A percentile compares a stretch with the other conserved stretches of the same genome.
Conservation (phyloP, 2,888 invertebrate genomes). For the Ctenicera cuprea region DNA sequence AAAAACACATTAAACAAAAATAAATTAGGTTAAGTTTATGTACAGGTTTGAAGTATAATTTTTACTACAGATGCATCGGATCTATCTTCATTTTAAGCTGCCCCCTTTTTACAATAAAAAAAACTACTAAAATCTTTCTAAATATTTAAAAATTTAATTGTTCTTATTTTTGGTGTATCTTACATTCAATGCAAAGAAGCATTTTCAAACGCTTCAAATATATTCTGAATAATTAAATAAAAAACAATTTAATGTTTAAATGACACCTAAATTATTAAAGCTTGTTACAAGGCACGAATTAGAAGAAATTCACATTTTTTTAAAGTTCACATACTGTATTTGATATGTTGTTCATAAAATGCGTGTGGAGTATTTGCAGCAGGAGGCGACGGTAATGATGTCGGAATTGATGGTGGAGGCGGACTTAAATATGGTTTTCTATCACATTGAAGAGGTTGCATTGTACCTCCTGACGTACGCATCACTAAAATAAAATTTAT, state of each 20-base stretch:
- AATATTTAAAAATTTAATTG: too few species aligned
- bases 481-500: slow-evolving; percentile 65
- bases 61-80: too few species aligned
- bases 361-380: slow-evolving; percentile 70
- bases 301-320: background rate
- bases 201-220: background rate
- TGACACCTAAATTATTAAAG: slow-evolving; percentile 2
- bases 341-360: slow-evolving; percentile 67
- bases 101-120: too few species aligned
- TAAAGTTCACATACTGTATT: slow-evolving; percentile 55
- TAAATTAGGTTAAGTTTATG: too few species aligned
- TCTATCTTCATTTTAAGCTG: too few species aligned
- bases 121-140: too few species aligned
- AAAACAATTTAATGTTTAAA: background rate
- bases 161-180: too few species aligned
- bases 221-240: background rate
- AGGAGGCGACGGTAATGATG: slow-evolving; percentile 73
- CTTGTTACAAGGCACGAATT: slow-evolving; percentile 1
- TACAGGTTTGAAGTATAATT: too few species aligned
- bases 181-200: too few species aligned
- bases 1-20: too few species aligned
- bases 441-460: slow-evolving; percentile 74
- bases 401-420: slow-evolving; percentile 73
- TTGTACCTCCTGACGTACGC: slow-evolving; percentile 65
- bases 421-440: slow-evolving; percentile 76